Conservation (phyloP, 1,140 invertebrate species). For the Harlomillsia oculata region DNA sequence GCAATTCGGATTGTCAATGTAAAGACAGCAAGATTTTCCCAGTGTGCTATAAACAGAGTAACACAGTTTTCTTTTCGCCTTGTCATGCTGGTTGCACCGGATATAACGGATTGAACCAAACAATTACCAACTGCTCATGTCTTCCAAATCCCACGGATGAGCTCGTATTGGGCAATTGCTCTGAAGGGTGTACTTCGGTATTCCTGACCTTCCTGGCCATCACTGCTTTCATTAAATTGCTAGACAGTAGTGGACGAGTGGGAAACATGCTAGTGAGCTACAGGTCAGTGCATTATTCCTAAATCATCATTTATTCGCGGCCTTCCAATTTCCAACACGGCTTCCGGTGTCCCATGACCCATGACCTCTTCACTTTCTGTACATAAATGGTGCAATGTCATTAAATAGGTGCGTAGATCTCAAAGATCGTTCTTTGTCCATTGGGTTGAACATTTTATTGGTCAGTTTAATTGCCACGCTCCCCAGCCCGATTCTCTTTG, state of each 20-base stretch:
- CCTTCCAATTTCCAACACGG: too few relatives aligned
- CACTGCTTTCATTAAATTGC: background rate
- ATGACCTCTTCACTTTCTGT: background rate
- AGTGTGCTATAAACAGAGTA: constrained; percentile 29
- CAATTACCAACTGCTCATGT: constrained; percentile 10
- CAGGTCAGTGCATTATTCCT: too few relatives aligned
- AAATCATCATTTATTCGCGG: too few relatives aligned
- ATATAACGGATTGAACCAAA: background rate
- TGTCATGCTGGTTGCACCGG: constrained; percentile 35
- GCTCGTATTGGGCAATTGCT: constrained; percentile 26
- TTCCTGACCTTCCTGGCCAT: constrained; percentile 1
- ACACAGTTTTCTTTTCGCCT: constrained; percentile 32
- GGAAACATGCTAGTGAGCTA: constrained; percentile 32
- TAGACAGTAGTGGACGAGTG: constrained; percentile 3
- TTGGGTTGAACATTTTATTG: constrained; percentile 51
- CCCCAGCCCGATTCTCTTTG: constrained; percentile 60
- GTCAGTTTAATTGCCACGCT: constrained; percentile 53
- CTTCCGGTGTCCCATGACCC: too few relatives aligned
- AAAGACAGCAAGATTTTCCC: constrained; percentile 24
- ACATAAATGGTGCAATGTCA: background rate
- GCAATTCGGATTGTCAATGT: constrained; percentile 22
- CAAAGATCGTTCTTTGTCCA: constrained; percentile 53
- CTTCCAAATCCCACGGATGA: constrained; percentile 4
- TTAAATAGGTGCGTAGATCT: constrained; percentile 47
- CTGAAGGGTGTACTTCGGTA: background rate